A percentile compares a stretch with the other conserved stretches of the same genome.
phyloP scores from a whole-genome alignment of 1,140 invertebrate genomes.

The Ceratina calcarata region DNA sequence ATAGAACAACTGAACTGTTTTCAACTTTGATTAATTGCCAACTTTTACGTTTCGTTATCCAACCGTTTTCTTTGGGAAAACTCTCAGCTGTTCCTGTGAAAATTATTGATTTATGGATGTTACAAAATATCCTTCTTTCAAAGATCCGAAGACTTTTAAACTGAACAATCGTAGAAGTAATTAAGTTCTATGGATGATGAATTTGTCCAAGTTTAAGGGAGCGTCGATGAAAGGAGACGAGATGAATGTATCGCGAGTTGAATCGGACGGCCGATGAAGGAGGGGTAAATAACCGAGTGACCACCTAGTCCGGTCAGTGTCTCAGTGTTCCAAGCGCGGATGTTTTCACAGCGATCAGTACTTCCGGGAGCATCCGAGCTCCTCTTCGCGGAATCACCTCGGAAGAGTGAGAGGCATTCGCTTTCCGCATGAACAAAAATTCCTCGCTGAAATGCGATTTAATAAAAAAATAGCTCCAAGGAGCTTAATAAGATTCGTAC shows the following conservation, averaged over 20 bases:
- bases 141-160: too few relatives aligned
- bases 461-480: neutral
- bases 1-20: too few relatives aligned
- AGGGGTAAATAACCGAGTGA: constrained; percentile 58
- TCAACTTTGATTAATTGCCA: too few relatives aligned
- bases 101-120: too few relatives aligned
- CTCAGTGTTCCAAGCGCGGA: constrained; percentile 61
- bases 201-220: neutral
- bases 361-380: constrained; percentile 22
- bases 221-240: neutral
- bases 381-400: constrained; percentile 3
- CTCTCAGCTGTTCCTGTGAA: too few relatives aligned
- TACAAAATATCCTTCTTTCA: too few relatives aligned
- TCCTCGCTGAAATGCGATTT: neutral
- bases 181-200: too few relatives aligned
- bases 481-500: too few relatives aligned
- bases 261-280: constrained; percentile 10
- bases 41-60: too few relatives aligned
- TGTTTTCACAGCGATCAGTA: constrained; percentile 64
- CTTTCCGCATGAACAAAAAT: constrained; percentile 17
- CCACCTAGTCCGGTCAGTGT: constrained; percentile 65
- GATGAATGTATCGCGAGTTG: neutral
- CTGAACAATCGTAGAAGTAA: too few relatives aligned
- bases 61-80: too few relatives aligned
- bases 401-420: constrained; percentile 25